Evolutionary conservation across 2,113 vertebrate genomes (phyloP).

Genomic region (Coracopsis vasa): DNA sequence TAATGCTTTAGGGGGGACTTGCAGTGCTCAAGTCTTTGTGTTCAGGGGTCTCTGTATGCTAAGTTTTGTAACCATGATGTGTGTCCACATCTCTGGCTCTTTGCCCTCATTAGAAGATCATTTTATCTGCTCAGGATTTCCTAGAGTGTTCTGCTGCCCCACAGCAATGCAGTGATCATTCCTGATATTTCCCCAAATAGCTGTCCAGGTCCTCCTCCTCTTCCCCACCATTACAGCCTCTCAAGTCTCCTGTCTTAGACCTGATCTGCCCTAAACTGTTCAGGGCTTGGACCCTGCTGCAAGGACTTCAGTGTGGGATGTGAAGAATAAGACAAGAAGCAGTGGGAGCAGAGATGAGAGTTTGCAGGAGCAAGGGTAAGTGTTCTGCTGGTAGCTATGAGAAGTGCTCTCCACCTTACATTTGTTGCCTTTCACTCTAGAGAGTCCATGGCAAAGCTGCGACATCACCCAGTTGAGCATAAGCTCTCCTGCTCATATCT

Average conservation of each 20-base stretch:
- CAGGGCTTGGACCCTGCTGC: not conserved
- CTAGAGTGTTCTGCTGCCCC: not conserved
- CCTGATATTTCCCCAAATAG: not conserved
- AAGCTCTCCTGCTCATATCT: not conserved
- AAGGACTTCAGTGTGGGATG: not conserved
- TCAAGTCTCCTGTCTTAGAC: not conserved
- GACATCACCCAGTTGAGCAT: not conserved
- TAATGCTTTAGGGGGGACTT: not conserved
- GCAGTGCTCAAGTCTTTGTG: not conserved
- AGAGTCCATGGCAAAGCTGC: not conserved
- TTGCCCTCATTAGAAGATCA: not conserved
- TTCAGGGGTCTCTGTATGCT: not conserved
- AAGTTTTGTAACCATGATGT: not conserved
- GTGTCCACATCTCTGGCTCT: not conserved
- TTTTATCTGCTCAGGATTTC: not conserved
- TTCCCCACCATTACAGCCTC: not conserved
- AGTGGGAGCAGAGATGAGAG: not conserved
- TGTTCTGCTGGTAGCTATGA: not conserved
- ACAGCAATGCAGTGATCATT: not conserved
- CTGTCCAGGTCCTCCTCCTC: not conserved
- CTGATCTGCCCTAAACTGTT: not conserved
- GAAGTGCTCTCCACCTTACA: not conserved
- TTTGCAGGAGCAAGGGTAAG: not conserved
- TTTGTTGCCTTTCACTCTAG: not conserved
- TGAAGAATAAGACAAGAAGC: not conserved